Percentiles rank a stretch among this genome's conserved stretches.
phyloP scores from a whole-genome alignment of 1,140 invertebrate genomes.

The Drosophila obscura region DNA sequence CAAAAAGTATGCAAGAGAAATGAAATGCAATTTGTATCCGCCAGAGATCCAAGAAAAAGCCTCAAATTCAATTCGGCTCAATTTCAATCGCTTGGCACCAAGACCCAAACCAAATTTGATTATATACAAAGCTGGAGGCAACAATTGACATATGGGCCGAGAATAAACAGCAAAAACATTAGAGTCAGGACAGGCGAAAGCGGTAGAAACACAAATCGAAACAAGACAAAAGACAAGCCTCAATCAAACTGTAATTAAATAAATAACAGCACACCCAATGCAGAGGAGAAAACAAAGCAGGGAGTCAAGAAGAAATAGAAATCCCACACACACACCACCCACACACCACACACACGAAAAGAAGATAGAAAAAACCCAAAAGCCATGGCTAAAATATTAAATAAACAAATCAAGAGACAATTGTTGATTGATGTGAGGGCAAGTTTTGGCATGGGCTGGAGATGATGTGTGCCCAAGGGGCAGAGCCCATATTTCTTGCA shows the following conservation, averaged over 20 bases:
- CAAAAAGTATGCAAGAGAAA: conserved; percentile 50
- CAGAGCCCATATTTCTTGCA: conserved; percentile 24
- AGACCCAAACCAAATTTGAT: conserved; percentile 60
- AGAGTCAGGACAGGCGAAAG: conserved; percentile 23
- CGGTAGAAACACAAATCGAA: conserved; percentile 16
- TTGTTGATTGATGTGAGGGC: conserved; percentile 52
- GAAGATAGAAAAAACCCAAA: conserved; percentile 23
- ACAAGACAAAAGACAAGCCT: conserved; percentile 55
- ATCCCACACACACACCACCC: conserved; percentile 1
- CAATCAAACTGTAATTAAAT: conserved; percentile 77
- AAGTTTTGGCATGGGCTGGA: conserved; percentile 3
- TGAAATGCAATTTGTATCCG: conserved; percentile 27
- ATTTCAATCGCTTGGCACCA: conserved; percentile 37
- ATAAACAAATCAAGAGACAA: conserved; percentile 68
- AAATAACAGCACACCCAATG: conserved; percentile 45
- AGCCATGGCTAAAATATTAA: conserved; percentile 57
- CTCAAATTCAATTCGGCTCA: conserved; percentile 48
- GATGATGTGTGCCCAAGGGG: conserved; percentile 21
- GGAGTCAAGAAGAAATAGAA: not conserved
- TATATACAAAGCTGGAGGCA: conserved; percentile 54
- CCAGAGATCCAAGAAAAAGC: conserved; percentile 48
- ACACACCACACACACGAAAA: conserved; percentile 4
- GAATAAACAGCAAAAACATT: conserved; percentile 5
- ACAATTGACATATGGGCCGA: conserved; percentile 39
- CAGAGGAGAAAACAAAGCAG: conserved; percentile 6